Evolutionary conservation across 2,797 vertebrate genomes (phyloP), one percentile per base, ranked within the genome.

Genomic region (Aythya fuligula): DNA sequence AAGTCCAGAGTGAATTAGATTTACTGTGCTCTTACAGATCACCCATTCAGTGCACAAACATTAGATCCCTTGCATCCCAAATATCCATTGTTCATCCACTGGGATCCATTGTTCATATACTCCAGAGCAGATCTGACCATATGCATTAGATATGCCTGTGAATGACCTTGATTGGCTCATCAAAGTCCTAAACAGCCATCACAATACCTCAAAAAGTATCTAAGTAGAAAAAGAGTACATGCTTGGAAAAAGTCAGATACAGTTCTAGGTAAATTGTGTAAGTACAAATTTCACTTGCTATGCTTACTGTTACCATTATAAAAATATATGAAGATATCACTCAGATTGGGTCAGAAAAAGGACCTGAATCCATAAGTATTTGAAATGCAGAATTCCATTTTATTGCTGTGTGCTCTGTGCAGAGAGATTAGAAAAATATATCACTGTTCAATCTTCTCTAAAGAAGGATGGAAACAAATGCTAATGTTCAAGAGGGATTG

Each of bases 1-100:
- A 81, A 71, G 39, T 91, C 94, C 78, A 74, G 88, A 82, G 61
- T 54, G 61, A 61, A 67, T 3, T 89, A 57, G 72, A 89, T 93
- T 95, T 94, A 89, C 67, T 87, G 57, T 85, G 81, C 69, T 90
- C 45, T 39, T 69, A 83, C 13, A 85, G 86, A 89, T 95, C 86
- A 49, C 92, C 90, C 60, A 65, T 64, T 82, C 72, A 12, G 38
- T 21, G 67, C 24, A 9, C 64, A 70, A 64, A 72, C 11, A 0
- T 67, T n/a, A 70, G 90, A 90, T 89, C 86, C 77, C 61, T 34
- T 11, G 81, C 60, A 94, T 19, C 60, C 53, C 2, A 3, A 86
- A 73, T 38, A 41, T 84, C 82, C 79, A 30, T 25, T 72, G 72
- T 75, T 75, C 67, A 19, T 10, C 43, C 43, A 45, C 43, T 3